Evolutionary conservation across 2,797 vertebrate species (phyloP).

Genomic region (Eulemur rubriventer): DNA sequence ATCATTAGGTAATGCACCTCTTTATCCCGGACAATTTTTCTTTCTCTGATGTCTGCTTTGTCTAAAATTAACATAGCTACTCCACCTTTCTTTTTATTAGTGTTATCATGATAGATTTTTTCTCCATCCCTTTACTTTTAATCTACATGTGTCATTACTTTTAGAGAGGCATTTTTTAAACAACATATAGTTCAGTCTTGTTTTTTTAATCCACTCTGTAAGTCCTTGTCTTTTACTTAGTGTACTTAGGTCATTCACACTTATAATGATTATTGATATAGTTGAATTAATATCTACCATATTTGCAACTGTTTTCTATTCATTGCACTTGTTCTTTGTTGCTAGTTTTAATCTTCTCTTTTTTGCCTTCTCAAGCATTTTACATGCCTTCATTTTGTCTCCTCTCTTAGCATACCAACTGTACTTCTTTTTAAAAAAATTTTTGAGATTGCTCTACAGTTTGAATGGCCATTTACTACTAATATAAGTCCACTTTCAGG

Average conservation of each 20-base stretch:
- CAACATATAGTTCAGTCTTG: neutral
- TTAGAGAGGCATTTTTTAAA: neutral
- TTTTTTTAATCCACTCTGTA: neutral
- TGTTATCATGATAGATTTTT: neutral
- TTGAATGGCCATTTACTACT: neutral
- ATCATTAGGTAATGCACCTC: neutral
- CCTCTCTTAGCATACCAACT: neutral
- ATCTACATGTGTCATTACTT: neutral
- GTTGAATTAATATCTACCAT: neutral
- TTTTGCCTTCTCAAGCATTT: neutral
- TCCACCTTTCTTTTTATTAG: neutral
- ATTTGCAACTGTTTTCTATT: neutral
- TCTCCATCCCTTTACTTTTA: neutral
- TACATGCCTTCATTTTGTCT: neutral
- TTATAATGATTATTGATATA: neutral
- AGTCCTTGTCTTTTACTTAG: neutral
- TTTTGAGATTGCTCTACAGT: neutral
- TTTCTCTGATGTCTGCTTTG: neutral
- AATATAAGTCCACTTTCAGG: neutral
- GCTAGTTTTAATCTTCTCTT: neutral
- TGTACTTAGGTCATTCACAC: neutral
- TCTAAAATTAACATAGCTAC: neutral
- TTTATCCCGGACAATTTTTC: neutral
- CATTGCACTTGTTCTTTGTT: neutral
- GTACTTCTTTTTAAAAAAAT: neutral